These are phyloP conservation scores for Atta cephalotes DNA, from an alignment of 1,140 invertebrate genomes.

Conservation along the genomic window DNA sequence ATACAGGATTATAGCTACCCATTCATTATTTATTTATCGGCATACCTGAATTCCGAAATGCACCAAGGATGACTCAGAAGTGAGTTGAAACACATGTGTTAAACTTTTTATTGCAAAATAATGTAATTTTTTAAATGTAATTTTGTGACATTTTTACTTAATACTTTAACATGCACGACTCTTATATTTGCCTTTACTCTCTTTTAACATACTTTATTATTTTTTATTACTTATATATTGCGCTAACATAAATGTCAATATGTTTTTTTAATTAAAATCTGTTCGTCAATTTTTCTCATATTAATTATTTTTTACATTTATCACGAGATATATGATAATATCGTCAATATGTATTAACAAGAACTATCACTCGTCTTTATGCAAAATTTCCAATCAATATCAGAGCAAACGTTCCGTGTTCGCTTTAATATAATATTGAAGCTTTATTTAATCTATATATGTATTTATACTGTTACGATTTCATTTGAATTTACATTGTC, in stretches of 20 bases:
- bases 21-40: no score
- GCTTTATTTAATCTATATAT: slow-evolving; percentile 9
- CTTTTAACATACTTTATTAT: no score
- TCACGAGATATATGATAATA: neutral
- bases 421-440: slow-evolving; percentile 29
- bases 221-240: neutral
- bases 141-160: no score
- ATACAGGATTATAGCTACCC: no score
- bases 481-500: slow-evolving; percentile 32
- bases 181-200: no score
- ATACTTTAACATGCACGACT: no score
- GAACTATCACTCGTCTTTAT: slow-evolving; percentile 33
- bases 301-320: slow-evolving; percentile 38
- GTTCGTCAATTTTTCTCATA: neutral
- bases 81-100: no score
- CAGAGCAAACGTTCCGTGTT: neutral
- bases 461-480: slow-evolving; percentile 21
- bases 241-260: neutral
- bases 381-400: neutral
- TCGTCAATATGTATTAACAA: slow-evolving; percentile 11
- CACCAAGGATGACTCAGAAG: no score
- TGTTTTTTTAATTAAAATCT: slow-evolving; percentile 3
- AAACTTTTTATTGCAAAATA: no score
- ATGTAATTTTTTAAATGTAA: no score
- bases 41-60: no score